Evolutionary conservation across 2,888 invertebrate species (phyloP), one percentile per base, ranked within the genome.

Genomic region (Trachelus stipa): DNA sequence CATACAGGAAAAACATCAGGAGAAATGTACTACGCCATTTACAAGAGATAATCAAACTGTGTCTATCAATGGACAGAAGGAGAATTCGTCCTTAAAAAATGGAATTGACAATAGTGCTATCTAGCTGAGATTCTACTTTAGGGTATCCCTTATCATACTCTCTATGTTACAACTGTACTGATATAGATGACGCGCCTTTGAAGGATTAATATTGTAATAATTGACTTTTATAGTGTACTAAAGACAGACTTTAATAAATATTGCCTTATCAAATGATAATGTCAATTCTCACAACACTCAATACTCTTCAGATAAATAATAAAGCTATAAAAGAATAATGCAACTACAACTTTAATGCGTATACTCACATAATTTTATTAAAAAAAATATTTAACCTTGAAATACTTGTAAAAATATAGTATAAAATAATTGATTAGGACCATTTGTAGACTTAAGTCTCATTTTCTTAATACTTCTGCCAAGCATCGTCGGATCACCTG

Each of bases 401-500:
- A 76, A 34, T n/a, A 33, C 12, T 35, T 35, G 56, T 56, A 56
- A 23, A 56, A 56, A 56, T 56, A 56, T 23, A 56, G 9, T 56
- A 56, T 56, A 23, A 56, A 56, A 56, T 2, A 56, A 56, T 56
- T 23, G 9, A 23, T 23, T 56, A 56, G 9, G 56, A 23, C 56
- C 23, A 56, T 56, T 56, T 9, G 56, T 23, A 56, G 56, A 56
- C 56, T 15, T 0, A 15, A 23, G 1, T 23, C 2, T 56, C 6
- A 56, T 56, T 56, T 23, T 56, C 0, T 23, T 56, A 56, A 56
- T 23, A 9, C 56, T 56, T 56, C 56, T 30, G 74, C 75, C 31
- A 87, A 56, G 74, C 82, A 85, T 31, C 82, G 83, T n/a, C 81
- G 84, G 68, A 88, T 83, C 1, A 81, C 79, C 75, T 87, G 83